Conservation (phyloP, 2,797 vertebrate species). For the Rhinoraja longicauda region DNA sequence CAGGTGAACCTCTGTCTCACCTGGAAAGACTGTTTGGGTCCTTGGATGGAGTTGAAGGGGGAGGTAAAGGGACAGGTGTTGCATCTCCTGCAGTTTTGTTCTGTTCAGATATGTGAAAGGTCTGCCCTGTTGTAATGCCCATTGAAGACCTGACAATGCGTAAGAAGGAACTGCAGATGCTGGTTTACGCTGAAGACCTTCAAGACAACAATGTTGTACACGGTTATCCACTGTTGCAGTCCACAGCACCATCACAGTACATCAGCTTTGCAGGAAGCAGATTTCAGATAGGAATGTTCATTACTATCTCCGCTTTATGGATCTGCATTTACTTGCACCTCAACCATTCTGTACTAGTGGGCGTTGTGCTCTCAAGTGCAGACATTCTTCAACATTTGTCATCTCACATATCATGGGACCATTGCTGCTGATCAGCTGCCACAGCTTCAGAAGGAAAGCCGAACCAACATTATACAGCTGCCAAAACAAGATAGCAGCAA, state of each 20-base stretch:
- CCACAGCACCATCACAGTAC: background rate
- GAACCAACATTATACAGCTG: background rate
- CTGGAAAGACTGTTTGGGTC: too few relatives aligned
- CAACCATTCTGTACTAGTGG: background rate
- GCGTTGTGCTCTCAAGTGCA: background rate
- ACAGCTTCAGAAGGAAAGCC: background rate
- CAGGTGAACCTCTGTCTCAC: too few relatives aligned
- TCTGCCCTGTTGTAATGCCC: background rate
- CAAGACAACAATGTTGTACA: background rate
- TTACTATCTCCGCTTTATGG: background rate
- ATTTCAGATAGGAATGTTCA: background rate
- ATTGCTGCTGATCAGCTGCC: background rate
- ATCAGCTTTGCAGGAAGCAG: background rate
- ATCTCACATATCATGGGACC: background rate
- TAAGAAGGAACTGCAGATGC: too few relatives aligned
- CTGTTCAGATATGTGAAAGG: background rate
- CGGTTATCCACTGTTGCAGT: background rate
- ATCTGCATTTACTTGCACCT: too few relatives aligned
- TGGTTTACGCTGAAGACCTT: too few relatives aligned
- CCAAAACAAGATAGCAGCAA: background rate
- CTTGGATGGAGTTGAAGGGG: too few relatives aligned
- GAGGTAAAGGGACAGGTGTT: too few relatives aligned
- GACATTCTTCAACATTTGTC: background rate
- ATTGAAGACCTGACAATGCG: background rate
- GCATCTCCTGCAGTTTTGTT: too few relatives aligned